Evolutionary conservation across 1,140 invertebrate species (phyloP), one percentile per base, ranked within the genome.

Genomic region (Danaus plexippus): DNA sequence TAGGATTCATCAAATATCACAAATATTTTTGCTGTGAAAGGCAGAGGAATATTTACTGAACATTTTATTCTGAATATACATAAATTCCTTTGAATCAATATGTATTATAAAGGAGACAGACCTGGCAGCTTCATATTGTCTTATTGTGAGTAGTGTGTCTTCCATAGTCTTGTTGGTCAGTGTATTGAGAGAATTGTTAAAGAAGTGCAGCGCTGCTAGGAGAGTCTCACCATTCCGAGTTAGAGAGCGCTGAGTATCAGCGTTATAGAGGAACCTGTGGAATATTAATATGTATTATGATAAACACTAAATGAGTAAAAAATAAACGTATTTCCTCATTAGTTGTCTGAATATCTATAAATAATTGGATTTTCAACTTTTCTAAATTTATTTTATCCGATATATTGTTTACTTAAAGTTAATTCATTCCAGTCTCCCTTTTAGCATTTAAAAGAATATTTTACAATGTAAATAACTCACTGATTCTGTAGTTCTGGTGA

Each of bases 131-230:
- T 99, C 97, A 87, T 97, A 98, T 77, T 96, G 94, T 73, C 94
- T 91, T 67, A 98, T 93, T 51, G 97, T 98, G 55, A 97, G 89
- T 66, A 99, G 89, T 1, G 97, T 98, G 80, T 98, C 97, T 87
- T 98, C 97, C 77, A 99, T 98, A 22, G 96, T 98, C 89, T 98
- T 98, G 86, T 97, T 95, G 85, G 96, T 97, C 67, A 99, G 88
- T 43, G 97, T 99, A 84, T 96, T 96, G 9, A 99, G 93, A 47
- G 96, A 96, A 49, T 95, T 97, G 69, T 96, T 96, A 88, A 99
- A 98, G 88, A 98, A 98, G 87, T 98, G 97, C 63, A 99, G 90
- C 57, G 96, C 97, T 62, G 93, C 93, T 68, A 98, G 87, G 47
- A 99, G 87, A 59, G 94, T 92, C 88, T 98, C 97, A 12, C 97